Percentiles rank a stretch among this genome's conserved stretches.
phyloP scores from a whole-genome alignment of 2,888 invertebrate species.

The Spilarctia lutea region DNA sequence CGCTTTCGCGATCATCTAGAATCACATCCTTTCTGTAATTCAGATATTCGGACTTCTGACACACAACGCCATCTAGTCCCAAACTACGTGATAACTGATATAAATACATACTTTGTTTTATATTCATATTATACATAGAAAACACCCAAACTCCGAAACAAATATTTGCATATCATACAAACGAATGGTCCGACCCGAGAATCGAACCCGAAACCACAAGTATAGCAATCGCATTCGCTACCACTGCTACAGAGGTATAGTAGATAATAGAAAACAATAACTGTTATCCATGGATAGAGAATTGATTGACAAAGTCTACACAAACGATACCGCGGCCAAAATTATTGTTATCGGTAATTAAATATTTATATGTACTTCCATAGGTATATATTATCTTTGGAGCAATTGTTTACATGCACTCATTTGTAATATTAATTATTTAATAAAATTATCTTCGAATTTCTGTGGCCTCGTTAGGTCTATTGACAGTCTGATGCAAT shows the following conservation, averaged over 20 bases:
- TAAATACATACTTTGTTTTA: too few relatives aligned
- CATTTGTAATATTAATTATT: too few relatives aligned
- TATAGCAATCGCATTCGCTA: too few relatives aligned
- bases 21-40: background rate
- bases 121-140: too few relatives aligned
- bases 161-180: too few relatives aligned
- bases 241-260: too few relatives aligned
- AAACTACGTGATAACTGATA: too few relatives aligned
- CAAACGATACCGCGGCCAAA: background rate
- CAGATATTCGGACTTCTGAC: too few relatives aligned
- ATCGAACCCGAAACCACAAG: too few relatives aligned
- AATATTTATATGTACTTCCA: background rate
- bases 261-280: background rate
- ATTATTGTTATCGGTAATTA: background rate
- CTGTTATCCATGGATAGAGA: background rate
- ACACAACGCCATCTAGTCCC: too few relatives aligned
- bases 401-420: background rate
- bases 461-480: background rate
- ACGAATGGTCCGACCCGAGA: too few relatives aligned
- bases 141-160: too few relatives aligned
- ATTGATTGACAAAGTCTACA: background rate
- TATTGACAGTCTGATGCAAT: background rate
- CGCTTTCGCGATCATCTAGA: background rate
- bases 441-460: background rate
- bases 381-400: background rate